Percentiles rank a stretch among this genome's conserved stretches.
Conservation (phyloP, 2,888 invertebrate species). For the Atethmia centrago region DNA sequence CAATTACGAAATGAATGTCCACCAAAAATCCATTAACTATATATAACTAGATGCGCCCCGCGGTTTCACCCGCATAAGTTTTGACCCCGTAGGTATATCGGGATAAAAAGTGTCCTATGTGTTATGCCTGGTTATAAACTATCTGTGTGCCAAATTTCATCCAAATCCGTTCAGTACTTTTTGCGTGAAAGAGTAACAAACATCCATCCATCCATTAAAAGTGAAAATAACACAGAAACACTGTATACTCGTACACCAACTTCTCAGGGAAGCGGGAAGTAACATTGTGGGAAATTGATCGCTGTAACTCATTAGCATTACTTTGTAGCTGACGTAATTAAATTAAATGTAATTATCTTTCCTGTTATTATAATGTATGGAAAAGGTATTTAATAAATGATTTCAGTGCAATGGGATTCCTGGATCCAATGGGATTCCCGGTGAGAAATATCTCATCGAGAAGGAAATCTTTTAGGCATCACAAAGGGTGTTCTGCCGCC, state of each 20-base stretch:
- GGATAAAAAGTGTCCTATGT: too few relatives aligned
- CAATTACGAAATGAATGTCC: background rate
- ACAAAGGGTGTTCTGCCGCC: background rate
- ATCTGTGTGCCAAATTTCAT: too few relatives aligned
- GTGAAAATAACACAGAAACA: constrained; percentile 31
- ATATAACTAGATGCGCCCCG: too few relatives aligned
- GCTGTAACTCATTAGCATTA: constrained; percentile 38
- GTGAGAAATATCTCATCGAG: background rate
- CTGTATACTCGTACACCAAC: background rate
- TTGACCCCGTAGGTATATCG: too few relatives aligned
- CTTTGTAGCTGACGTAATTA: constrained; percentile 36
- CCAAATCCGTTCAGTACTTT: too few relatives aligned
- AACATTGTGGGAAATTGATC: constrained; percentile 45
- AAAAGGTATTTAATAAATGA: constrained; percentile 10
- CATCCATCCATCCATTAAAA: too few relatives aligned
- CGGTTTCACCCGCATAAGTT: too few relatives aligned
- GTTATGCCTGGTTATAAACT: too few relatives aligned
- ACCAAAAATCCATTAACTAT: constrained; percentile 9
- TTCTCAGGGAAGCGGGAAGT: constrained; percentile 60
- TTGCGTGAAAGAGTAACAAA: too few relatives aligned
- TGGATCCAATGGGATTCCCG: constrained; percentile 12
- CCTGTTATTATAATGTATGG: background rate
- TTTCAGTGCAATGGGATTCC: constrained; percentile 18
- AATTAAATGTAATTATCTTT: constrained; percentile 20
- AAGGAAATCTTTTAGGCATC: background rate